Evolutionary conservation across 2,888 invertebrate species (phyloP).

Genomic region (Pristionchus mayeri): DNA sequence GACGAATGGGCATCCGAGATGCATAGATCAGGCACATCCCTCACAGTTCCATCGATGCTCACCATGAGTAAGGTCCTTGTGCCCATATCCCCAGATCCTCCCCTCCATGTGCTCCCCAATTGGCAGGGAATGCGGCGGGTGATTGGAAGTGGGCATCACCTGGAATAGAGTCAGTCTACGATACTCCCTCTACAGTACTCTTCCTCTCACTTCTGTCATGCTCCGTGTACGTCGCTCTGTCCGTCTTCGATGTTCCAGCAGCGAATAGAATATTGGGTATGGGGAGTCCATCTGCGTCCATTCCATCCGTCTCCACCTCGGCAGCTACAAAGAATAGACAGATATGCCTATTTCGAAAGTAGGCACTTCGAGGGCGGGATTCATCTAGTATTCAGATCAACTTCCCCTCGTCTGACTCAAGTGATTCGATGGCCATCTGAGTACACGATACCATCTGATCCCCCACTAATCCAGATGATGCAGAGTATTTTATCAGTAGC

Average conservation of each 20-base stretch:
- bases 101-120: conserved; percentile 47
- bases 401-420: no score
- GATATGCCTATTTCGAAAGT: no score
- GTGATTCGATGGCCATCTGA: no score
- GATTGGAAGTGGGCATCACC: conserved; percentile 28
- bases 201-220: background rate
- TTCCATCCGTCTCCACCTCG: conserved; percentile 33
- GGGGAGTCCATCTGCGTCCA: conserved; percentile 26
- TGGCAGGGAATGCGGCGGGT: background rate
- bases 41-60: background rate
- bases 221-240: background rate
- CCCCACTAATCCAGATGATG: background rate
- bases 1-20: background rate
- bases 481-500: background rate
- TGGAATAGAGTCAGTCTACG: background rate
- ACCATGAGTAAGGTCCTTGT: conserved; percentile 49
- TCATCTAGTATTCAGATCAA: no score
- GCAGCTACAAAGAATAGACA: conserved; percentile 27
- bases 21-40: background rate
- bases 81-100: conserved; percentile 50
- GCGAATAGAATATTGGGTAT: conserved; percentile 45
- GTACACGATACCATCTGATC: no score
- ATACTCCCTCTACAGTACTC: no score
- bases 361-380: no score
- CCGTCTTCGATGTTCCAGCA: background rate